A percentile compares a stretch with the other conserved stretches of the same genome.
Evolutionary conservation across 2,113 vertebrate genomes (phyloP).

Genomic region (Stigmatopora nigra): DNA sequence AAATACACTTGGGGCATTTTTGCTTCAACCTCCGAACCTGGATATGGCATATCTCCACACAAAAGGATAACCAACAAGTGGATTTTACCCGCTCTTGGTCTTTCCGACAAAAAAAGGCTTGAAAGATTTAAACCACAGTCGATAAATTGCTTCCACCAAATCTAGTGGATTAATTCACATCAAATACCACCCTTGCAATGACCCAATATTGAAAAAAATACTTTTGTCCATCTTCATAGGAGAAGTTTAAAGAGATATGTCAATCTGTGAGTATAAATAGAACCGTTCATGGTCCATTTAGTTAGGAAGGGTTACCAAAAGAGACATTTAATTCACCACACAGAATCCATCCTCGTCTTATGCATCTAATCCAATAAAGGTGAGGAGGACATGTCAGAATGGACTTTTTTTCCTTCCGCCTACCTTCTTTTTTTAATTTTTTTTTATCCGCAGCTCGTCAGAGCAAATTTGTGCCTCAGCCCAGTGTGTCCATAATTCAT

Average conservation of each 20-base stretch:
- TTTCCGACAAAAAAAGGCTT: too few species aligned
- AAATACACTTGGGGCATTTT: neutral
- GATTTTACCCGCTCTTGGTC: too few species aligned
- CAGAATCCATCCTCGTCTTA: conserved; percentile 44
- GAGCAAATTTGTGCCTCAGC: conserved; percentile 56
- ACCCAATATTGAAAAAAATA: too few species aligned
- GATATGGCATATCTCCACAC: neutral
- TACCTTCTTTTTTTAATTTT: conserved; percentile 38
- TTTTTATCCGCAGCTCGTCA: conserved; percentile 50
- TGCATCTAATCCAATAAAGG: conserved; percentile 57
- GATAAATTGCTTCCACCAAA: too few species aligned
- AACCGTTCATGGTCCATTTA: too few species aligned
- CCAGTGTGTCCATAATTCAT: conserved; percentile 70
- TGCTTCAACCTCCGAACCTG: neutral
- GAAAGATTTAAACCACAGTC: too few species aligned
- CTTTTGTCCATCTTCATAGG: too few species aligned
- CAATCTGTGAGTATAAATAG: too few species aligned
- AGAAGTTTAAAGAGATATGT: too few species aligned
- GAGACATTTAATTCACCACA: conserved; percentile 51
- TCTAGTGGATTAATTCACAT: too few species aligned
- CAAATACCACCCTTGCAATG: too few species aligned
- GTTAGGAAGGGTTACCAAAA: too few species aligned
- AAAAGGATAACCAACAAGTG: conserved; percentile 4
- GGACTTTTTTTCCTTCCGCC: conserved; percentile 27
- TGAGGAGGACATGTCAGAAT: conserved; percentile 45